Base-by-base conservation (phyloP, 1,140 invertebrate species). In the Ostrea denselamellosa region DNA sequence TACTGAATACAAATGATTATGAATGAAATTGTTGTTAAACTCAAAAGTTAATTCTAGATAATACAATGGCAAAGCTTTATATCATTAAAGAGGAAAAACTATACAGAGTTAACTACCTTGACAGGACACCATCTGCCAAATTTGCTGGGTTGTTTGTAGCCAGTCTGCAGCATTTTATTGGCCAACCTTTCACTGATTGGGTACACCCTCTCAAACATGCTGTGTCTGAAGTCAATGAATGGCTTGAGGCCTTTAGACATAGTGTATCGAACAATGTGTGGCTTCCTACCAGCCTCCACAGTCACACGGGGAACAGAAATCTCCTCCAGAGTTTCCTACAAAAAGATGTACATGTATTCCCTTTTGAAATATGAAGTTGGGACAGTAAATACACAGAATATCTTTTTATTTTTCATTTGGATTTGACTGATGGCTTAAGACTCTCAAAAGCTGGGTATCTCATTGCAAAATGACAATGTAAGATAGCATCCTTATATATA, bases 41-140 rank as follows among this genome's bases (percentile, higher is more conserved):
- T 7, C 8, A 71, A 0, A 71, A 14, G 3, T 28, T 25, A 22
- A 71, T 71, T 0, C 1, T 65, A n/a, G 5, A 10, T 3, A 25
- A 71, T 71, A 0, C 4, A 71, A 4, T 10, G n/a, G 68, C 14
- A 71, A 68, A 68, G 22, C 22, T 71, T 12, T 25, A 22, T 9
- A 8, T 28, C 14, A 8, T 71, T 12, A 10, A 28, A 71, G 86
- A 1, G 56, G 19, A 87, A 53, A 25, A 34, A 77, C 34, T 44
- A 44, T 44, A 44, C 34, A 19, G 54, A 86, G 8, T 34, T 71
- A 34, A 25, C 85, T 89, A 95, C 94, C 89, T 92, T 91, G 7
- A 95, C 94, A 54, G 95, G 95, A 91, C 94, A 95, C 95, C 94
- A 95, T 83, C 93, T 89, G 17, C 94, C 94, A 92, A 95, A 95